Base-by-base conservation (phyloP, 2,888 invertebrate species). In the Cephus pygmeus region DNA sequence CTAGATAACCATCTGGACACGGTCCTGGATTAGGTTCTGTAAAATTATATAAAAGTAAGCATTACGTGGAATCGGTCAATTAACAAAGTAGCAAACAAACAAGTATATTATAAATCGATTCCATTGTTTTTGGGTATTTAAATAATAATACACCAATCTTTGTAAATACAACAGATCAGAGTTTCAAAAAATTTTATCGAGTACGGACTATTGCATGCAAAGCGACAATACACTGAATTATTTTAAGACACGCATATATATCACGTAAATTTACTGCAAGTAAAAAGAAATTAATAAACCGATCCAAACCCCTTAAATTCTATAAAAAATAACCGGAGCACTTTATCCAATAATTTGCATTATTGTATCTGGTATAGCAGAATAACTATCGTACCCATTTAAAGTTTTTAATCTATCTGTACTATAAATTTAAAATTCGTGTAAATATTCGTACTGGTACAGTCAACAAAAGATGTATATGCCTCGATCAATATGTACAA, bases 1-100 rank as follows among this genome's bases (percentile, higher is more conserved):
- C 98, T 94, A 97, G 96, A 89, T 97, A 98, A 11, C 97, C 97
- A 88, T 97, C 96, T 36, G 96, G 96, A 91, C 98, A 98, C 87
- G 97, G 96, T 92, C 97, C 97, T 74, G 97, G 96, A 93, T 97
- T 97, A 75, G 97, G 96, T 90, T 96, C 96, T 96, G 90, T 69
- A 87, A 85, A 75, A 36, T 74, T 30, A 74, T 30, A 34, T 23
- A 23, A 9, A 9, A 56, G 56, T 56, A 56, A 56, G 23, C 2
- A 56, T 56, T 56, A 56, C 56, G 56, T 23, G 56, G 23, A 56
- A 56, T 23, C 56, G 23, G 23, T 23, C 9, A 56, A 56, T 23
- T 23, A 23, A 9, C 23, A 56, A 56, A 56, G 56, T 56, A 56
- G 56, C 56, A 23, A 56, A 56, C 9, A 23, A 56, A 56, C 23